A percentile compares a stretch with the other conserved stretches of the same genome.
Evolutionary conservation across 2,888 invertebrate species (phyloP).

Genomic region (Panopea generosa): DNA sequence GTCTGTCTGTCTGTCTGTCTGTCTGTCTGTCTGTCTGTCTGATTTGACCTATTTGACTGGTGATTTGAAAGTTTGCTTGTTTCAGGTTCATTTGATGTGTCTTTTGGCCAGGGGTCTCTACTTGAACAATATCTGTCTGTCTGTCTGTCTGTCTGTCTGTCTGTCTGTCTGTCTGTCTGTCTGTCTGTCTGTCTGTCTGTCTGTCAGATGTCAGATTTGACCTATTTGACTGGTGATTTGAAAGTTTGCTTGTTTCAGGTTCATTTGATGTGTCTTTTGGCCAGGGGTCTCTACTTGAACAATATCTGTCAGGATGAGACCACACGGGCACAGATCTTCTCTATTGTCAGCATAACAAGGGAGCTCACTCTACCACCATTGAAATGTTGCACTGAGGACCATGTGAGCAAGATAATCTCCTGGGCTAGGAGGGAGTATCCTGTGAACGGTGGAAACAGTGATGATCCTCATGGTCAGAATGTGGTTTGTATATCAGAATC

Average conservation of each 20-base stretch:
- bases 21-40: too few relatives aligned
- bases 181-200: too few relatives aligned
- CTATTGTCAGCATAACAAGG: conserved; percentile 88
- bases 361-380: conserved; percentile 86
- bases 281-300: conserved; percentile 91
- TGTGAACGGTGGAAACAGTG: neutral
- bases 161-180: too few relatives aligned
- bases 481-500: conserved; percentile 11
- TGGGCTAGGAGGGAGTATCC: conserved; percentile 34
- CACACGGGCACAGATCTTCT: conserved; percentile 89
- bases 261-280: conserved; percentile 92
- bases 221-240: too few relatives aligned
- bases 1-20: too few relatives aligned
- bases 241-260: conserved; percentile 60
- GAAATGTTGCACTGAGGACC: conserved; percentile 24
- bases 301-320: conserved; percentile 85
- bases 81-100: conserved; percentile 89
- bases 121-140: conserved; percentile 82
- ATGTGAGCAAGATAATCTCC: conserved; percentile 26
- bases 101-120: conserved; percentile 93
- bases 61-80: too few relatives aligned
- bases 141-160: too few relatives aligned
- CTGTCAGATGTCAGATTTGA: too few relatives aligned
- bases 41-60: too few relatives aligned
- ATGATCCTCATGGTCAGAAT: neutral